Percentiles rank a stretch among this genome's conserved stretches.
phyloP scores from a whole-genome alignment of 64 coral and sea anemone genomes.

The Actinia equina region DNA sequence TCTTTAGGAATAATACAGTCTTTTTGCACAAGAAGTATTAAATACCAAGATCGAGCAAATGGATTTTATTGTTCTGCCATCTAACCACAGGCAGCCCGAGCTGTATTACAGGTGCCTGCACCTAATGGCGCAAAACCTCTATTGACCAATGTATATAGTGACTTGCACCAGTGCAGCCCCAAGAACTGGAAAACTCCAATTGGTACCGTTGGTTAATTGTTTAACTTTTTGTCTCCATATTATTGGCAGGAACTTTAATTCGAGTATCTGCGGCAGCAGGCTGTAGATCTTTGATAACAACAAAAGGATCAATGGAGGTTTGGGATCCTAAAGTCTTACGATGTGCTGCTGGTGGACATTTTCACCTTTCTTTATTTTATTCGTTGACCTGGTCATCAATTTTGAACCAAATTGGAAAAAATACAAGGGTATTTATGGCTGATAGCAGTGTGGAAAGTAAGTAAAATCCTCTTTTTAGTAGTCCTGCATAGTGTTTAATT shows the following conservation, averaged over 20 bases:
- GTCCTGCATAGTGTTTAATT: no score
- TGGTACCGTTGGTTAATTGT: no score
- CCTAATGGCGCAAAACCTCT: no score
- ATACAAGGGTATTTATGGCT: slow-evolving; percentile 61
- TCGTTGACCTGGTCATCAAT: slow-evolving; percentile 46
- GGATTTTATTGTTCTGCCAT: no score
- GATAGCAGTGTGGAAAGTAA: slow-evolving; percentile 51
- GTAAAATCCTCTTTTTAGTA: background rate
- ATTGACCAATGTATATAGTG: no score
- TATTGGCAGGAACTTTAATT: slow-evolving; percentile 46
- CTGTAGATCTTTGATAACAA: slow-evolving; percentile 61
- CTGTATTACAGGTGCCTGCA: no score
- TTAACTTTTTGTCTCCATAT: background rate
- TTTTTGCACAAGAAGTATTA: no score
- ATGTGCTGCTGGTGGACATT: slow-evolving; percentile 74
- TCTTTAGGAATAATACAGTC: no score
- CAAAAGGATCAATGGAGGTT: slow-evolving; percentile 57
- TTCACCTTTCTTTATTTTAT: slow-evolving; percentile 55
- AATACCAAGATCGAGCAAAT: no score
- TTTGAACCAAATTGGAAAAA: background rate
- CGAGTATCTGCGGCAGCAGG: slow-evolving; percentile 56
- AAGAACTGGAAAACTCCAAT: no score
- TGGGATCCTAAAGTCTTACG: slow-evolving; percentile 80
- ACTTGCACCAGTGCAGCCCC: no score
- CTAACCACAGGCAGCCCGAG: no score